Percentiles rank a stretch among this genome's conserved stretches.
These are phyloP conservation scores for Scelioninae gen. 1 DNA, from an alignment of 2,888 invertebrate genomes.

Conservation along the genomic window DNA sequence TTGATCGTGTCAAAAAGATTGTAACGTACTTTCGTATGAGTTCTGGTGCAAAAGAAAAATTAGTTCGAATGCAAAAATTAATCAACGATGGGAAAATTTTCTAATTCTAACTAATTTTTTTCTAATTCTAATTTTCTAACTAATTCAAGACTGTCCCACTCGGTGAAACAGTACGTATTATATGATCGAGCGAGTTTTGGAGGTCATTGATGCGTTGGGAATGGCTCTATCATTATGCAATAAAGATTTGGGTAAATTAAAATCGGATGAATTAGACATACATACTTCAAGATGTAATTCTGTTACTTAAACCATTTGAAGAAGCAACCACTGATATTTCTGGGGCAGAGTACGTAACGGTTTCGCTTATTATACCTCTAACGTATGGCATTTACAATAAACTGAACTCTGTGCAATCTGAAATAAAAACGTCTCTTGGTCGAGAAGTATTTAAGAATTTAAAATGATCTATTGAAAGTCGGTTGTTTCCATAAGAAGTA, in stretches of 20 bases:
- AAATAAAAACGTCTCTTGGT: slow-evolving; percentile 12
- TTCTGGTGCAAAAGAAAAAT: slow-evolving; percentile 2
- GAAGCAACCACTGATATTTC: slow-evolving; percentile 1
- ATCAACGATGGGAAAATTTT: slow-evolving; percentile 5
- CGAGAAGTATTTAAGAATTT: neutral
- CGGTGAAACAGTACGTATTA: too few species aligned
- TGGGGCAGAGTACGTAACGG: slow-evolving; percentile 16
- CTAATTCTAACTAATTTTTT: too few species aligned
- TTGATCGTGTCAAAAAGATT: slow-evolving; percentile 11
- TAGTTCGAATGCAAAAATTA: slow-evolving; percentile 22
- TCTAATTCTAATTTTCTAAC: too few species aligned
- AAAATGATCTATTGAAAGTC: slow-evolving; percentile 7
- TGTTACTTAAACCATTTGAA: slow-evolving; percentile 14
- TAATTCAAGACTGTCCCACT: slow-evolving; percentile 8
- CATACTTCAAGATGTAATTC: neutral
- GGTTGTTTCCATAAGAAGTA: slow-evolving; percentile 8
- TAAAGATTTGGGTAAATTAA: neutral
- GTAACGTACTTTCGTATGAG: slow-evolving; percentile 23
- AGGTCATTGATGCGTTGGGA: too few species aligned
- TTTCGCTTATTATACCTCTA: slow-evolving; percentile 8
- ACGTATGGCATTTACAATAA: neutral
- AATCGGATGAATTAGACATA: neutral
- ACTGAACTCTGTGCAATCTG: neutral
- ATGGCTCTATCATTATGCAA: too few species aligned
- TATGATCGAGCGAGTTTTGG: too few species aligned